phyloP scores from a whole-genome alignment of 1,140 invertebrate species.

The Heliconius nattereri region DNA sequence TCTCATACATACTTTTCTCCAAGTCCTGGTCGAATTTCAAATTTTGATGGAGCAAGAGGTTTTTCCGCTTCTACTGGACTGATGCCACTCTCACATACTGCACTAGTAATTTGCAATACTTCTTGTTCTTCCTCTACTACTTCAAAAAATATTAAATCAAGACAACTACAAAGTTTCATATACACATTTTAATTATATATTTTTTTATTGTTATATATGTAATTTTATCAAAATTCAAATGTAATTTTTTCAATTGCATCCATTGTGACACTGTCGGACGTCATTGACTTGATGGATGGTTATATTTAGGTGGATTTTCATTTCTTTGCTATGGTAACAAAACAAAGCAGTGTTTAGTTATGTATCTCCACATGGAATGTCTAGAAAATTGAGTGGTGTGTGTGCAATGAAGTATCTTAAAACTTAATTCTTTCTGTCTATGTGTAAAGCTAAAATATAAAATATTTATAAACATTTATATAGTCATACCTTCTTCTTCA shows the following conservation, averaged over 20 bases:
- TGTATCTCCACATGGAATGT: too few species aligned
- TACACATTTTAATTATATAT: not conserved
- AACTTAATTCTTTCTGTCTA: too few species aligned
- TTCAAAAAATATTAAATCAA: conserved; percentile 34
- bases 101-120: conserved; percentile 32
- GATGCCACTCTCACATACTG: conserved; percentile 50
- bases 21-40: conserved; percentile 74
- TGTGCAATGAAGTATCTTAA: too few species aligned
- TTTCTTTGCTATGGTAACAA: too few species aligned
- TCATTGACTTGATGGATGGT: too few species aligned
- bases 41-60: conserved; percentile 70
- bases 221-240: too few species aligned
- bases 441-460: not conserved
- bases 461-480: not conserved
- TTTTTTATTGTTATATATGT: not conserved
- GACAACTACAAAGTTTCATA: not conserved
- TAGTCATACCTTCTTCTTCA: conserved; percentile 60
- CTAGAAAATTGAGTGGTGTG: too few species aligned
- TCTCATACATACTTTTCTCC: conserved; percentile 64
- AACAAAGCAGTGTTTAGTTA: too few species aligned
- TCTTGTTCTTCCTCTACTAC: conserved; percentile 58
- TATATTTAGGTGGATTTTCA: too few species aligned
- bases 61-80: conserved; percentile 54
- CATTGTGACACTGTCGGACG: too few species aligned
- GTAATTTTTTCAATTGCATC: too few species aligned